Conservation (phyloP, 2,888 invertebrate species). For the Brachycybe producta region DNA sequence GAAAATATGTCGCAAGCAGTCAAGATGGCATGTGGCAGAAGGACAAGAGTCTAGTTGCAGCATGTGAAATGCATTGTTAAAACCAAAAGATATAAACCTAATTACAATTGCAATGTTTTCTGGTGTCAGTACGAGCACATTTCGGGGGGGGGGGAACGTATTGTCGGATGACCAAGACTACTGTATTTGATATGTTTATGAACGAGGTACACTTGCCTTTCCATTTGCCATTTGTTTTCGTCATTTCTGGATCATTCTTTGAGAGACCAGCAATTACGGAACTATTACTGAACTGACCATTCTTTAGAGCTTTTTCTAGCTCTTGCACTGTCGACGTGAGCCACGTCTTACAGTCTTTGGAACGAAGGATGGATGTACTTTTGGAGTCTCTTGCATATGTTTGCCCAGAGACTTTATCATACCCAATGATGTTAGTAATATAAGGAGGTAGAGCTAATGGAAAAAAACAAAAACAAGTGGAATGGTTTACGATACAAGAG, state of each 20-base stretch:
- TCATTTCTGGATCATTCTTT: not conserved
- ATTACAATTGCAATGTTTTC: too few relatives aligned
- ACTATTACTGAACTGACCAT: slow-evolving; percentile 1
- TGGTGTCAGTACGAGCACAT: too few relatives aligned
- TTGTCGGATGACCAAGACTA: too few relatives aligned
- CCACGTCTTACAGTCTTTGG: slow-evolving; percentile 8
- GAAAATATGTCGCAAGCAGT: too few relatives aligned
- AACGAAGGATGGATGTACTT: slow-evolving; percentile 4
- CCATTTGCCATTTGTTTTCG: not conserved
- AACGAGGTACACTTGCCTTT: slow-evolving; percentile 6
- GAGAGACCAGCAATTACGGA: slow-evolving; percentile 1
- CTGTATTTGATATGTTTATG: too few relatives aligned
- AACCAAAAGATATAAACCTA: too few relatives aligned
- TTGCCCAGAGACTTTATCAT: not conserved
- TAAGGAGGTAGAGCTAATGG: slow-evolving; percentile 3
- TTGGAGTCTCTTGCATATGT: slow-evolving; percentile 1
- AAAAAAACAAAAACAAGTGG: not conserved
- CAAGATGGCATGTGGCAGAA: too few relatives aligned
- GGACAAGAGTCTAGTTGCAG: too few relatives aligned
- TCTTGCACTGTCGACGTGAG: not conserved
- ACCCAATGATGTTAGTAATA: slow-evolving; percentile 13
- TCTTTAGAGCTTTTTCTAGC: not conserved
- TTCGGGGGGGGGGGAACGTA: too few relatives aligned
- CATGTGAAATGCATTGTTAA: too few relatives aligned
- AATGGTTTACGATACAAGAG: not conserved